These are phyloP conservation scores for Gouania willdenowi DNA, from an alignment of 2,797 vertebrate genomes.

Conservation along the genomic window DNA sequence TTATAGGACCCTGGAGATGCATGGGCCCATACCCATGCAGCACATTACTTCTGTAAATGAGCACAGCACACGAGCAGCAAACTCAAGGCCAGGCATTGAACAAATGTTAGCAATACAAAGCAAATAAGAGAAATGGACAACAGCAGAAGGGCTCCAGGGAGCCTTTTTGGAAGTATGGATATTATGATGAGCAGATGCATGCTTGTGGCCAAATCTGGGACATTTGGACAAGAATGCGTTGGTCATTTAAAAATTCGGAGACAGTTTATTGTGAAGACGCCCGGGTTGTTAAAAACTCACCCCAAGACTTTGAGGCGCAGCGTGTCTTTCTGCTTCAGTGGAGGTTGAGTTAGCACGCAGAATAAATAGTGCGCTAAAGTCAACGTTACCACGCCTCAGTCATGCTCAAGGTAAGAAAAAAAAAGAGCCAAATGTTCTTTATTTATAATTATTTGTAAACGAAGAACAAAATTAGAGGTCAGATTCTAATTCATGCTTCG, in stretches of 20 bases:
- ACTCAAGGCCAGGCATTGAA: conserved; percentile 59
- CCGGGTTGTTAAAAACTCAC: conserved; percentile 49
- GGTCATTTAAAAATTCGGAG: conserved; percentile 71
- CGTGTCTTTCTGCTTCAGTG: conserved; percentile 12
- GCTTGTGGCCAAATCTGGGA: conserved; percentile 68
- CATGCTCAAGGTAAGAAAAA: no score
- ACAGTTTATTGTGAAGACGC: conserved; percentile 60
- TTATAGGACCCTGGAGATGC: conserved; percentile 70
- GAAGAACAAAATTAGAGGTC: no score
- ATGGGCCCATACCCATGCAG: conserved; percentile 68
- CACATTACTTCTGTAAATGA: conserved; percentile 65
- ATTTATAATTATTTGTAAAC: no score
- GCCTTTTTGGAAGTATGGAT: conserved; percentile 69
- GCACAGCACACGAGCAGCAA: conserved; percentile 51
- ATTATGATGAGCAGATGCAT: conserved; percentile 74
- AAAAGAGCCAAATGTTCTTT: no score
- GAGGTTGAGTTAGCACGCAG: conserved; percentile 41
- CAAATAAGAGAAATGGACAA: conserved; percentile 68
- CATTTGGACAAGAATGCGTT: conserved; percentile 61
- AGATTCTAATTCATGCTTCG: no score
- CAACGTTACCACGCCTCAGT: no score
- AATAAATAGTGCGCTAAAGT: no score
- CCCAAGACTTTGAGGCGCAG: conserved; percentile 52
- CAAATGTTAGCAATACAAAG: conserved; percentile 60
- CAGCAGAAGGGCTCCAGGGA: conserved; percentile 69